phyloP scores from a whole-genome alignment of 2,113 vertebrate species.

The Perca schrenkii region DNA sequence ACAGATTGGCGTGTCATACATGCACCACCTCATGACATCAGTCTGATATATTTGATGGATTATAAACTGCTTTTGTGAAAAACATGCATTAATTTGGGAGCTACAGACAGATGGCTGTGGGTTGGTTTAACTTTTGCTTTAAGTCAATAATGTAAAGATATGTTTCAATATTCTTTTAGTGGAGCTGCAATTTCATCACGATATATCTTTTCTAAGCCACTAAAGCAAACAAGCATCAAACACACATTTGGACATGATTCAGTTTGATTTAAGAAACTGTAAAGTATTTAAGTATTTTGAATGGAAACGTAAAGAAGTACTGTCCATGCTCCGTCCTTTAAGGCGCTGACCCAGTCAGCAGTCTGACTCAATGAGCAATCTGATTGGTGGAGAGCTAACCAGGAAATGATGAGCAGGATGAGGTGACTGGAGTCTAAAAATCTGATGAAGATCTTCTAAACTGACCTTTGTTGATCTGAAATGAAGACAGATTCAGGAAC shows the following conservation, averaged over 20 bases:
- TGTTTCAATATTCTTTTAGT: neutral
- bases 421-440: too few relatives aligned
- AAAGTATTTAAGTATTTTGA: neutral
- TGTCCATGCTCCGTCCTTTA: neutral
- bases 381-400: too few relatives aligned
- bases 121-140: neutral
- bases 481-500: too few relatives aligned
- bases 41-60: neutral
- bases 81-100: neutral
- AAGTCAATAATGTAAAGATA: neutral
- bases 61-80: neutral
- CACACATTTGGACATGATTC: neutral
- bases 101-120: neutral
- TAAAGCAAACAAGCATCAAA: conserved; percentile 25
- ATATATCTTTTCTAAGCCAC: neutral
- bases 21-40: too few relatives aligned
- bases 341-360: too few relatives aligned
- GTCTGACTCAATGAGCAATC: too few relatives aligned
- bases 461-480: too few relatives aligned
- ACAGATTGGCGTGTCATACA: too few relatives aligned
- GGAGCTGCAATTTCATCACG: neutral
- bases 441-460: too few relatives aligned
- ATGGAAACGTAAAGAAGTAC: neutral
- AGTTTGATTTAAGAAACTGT: too few relatives aligned
- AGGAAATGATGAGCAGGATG: too few relatives aligned